A percentile compares a stretch with the other conserved stretches of the same genome.
Evolutionary conservation across 2,113 vertebrate genomes (phyloP).

Genomic region (Dunckerocampus dactyliophorus): DNA sequence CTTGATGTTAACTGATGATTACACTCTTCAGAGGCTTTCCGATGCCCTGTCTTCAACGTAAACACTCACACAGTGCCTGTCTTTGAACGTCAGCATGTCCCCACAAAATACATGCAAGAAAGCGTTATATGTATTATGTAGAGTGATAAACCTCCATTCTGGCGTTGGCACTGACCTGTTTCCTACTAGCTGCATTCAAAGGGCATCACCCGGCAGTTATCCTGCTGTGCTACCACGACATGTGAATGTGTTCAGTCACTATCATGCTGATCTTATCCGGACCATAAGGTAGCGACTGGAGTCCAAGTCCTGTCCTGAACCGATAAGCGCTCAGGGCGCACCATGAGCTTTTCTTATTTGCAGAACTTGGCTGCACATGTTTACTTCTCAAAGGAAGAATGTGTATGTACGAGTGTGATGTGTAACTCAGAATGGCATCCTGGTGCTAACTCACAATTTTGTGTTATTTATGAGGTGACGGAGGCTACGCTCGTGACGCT

Average conservation of each 20-base stretch:
- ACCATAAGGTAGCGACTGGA: conserved; percentile 26
- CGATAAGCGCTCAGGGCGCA: conserved; percentile 46
- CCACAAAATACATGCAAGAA: conserved; percentile 21
- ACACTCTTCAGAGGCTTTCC: conserved; percentile 71
- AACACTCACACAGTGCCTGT: conserved; percentile 50
- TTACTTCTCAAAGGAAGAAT: conserved; percentile 12
- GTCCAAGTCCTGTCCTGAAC: conserved; percentile 44
- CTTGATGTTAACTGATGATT: conserved; percentile 77
- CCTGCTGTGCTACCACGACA: conserved; percentile 47
- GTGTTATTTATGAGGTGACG: conserved; percentile 77
- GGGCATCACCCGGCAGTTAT: conserved; percentile 44
- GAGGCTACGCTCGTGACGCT: conserved; percentile 91
- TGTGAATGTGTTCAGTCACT: conserved; percentile 52
- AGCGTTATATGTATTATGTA: conserved; percentile 26
- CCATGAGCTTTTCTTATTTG: conserved; percentile 31
- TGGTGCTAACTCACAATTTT: conserved; percentile 7
- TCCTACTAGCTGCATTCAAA: conserved; percentile 63
- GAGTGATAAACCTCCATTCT: conserved; percentile 59
- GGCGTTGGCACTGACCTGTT: conserved; percentile 43
- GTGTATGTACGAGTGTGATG: conserved; percentile 16
- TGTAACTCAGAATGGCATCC: conserved; percentile 1
- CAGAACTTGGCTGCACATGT: conserved; percentile 11
- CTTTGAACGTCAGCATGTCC: conserved; percentile 49
- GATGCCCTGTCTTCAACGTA: conserved; percentile 53
- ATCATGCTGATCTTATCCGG: conserved; percentile 54